Evolutionary conservation across 2,888 invertebrate species (phyloP).

Genomic region (Chelonus formosanus): DNA sequence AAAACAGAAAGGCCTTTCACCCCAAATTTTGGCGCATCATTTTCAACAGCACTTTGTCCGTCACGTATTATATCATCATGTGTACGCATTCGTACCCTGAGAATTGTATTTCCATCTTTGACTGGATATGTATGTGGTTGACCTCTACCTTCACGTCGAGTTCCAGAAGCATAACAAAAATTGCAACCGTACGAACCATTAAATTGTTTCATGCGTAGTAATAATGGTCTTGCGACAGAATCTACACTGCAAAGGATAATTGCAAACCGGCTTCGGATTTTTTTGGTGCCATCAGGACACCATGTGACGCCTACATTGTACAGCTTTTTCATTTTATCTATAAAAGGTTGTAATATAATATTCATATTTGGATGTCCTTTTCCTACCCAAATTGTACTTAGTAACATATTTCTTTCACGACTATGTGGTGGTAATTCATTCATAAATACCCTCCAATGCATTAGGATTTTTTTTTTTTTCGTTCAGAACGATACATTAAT

Average conservation of each 20-base stretch:
- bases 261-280: slow-evolving; percentile 24
- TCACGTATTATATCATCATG: slow-evolving; percentile 2
- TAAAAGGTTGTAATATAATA: neutral
- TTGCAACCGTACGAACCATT: slow-evolving; percentile 38
- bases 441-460: slow-evolving; percentile 34
- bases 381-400: slow-evolving; percentile 34
- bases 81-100: neutral
- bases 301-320: slow-evolving; percentile 21
- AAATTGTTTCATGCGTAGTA: slow-evolving; percentile 34
- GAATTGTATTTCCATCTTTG: too few relatives aligned
- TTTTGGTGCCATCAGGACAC: slow-evolving; percentile 21
- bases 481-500: slow-evolving; percentile 20
- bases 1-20: slow-evolving; percentile 1
- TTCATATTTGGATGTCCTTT: slow-evolving; percentile 29
- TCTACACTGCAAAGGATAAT: slow-evolving; percentile 28
- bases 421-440: slow-evolving; percentile 34
- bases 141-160: neutral
- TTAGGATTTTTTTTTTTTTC: slow-evolving; percentile 19
- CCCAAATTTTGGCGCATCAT: neutral
- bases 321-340: slow-evolving; percentile 11
- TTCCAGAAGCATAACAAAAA: slow-evolving; percentile 29
- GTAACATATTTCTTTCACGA: slow-evolving; percentile 30
- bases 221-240: slow-evolving; percentile 32
- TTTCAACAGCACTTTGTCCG: neutral
- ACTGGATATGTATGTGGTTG: too few relatives aligned